Conservation (phyloP, 1,140 invertebrate genomes). For the Neomicropteryx cornuta region DNA sequence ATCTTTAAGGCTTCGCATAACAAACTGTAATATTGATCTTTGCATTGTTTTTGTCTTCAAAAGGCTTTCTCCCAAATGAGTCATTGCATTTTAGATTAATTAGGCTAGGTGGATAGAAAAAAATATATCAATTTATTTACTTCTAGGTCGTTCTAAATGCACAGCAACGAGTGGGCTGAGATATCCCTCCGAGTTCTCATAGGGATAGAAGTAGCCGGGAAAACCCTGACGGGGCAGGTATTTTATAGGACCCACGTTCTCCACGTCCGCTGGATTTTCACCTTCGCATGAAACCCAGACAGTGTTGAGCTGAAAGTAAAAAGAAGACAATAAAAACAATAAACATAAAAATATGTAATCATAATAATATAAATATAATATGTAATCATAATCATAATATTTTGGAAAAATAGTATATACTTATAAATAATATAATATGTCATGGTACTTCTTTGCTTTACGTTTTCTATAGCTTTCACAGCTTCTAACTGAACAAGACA, state of each 20-base stretch:
- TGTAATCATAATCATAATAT: not conserved
- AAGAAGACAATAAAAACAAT: too few species aligned
- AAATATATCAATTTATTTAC: conserved; percentile 59
- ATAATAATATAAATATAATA: conserved; percentile 5
- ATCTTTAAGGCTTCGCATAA: too few species aligned
- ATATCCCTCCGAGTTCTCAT: conserved; percentile 71
- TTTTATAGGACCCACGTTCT: conserved; percentile 71
- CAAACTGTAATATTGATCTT: too few species aligned
- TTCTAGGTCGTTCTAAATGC: conserved; percentile 63
- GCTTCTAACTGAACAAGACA: too few species aligned
- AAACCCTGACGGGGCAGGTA: conserved; percentile 66
- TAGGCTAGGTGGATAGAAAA: too few species aligned
- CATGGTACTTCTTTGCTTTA: too few species aligned
- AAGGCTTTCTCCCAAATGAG: too few species aligned
- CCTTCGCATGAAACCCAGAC: conserved; percentile 83
- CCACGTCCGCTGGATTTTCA: conserved; percentile 80
- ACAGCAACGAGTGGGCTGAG: conserved; percentile 80
- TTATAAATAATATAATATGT: not conserved
- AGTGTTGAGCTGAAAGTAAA: conserved; percentile 49
- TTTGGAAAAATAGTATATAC: not conserved
- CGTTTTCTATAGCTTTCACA: too few species aligned
- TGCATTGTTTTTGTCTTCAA: too few species aligned
- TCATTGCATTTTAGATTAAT: too few species aligned
- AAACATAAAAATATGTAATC: too few species aligned
- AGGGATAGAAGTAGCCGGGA: conserved; percentile 75